phyloP scores from a whole-genome alignment of 1,140 invertebrate species.

The Drosophila suzukii region DNA sequence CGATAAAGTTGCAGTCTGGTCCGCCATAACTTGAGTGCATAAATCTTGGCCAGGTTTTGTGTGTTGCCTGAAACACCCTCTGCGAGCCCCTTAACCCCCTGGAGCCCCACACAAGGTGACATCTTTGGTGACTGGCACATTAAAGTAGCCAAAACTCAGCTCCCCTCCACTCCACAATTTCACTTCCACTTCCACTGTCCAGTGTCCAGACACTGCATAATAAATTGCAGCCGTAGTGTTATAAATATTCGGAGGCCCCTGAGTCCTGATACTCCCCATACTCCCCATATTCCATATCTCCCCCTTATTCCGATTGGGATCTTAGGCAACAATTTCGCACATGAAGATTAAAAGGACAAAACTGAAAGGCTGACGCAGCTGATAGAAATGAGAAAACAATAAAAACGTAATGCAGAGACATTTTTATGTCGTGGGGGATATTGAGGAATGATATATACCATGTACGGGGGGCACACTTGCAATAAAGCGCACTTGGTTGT shows the following conservation, averaged over 20 bases:
- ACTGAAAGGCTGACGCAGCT: slow-evolving; percentile 69
- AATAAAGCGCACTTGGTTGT: background rate
- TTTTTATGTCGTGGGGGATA: slow-evolving; percentile 11
- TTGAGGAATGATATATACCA: slow-evolving; percentile 19
- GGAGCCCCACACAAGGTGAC: slow-evolving; percentile 57
- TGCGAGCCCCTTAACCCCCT: background rate
- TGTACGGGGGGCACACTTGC: background rate
- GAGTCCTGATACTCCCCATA: background rate
- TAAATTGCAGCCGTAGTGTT: slow-evolving; percentile 78
- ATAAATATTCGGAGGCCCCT: slow-evolving; percentile 64
- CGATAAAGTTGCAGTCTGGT: slow-evolving; percentile 77
- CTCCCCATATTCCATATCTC: background rate
- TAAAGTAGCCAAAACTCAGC: slow-evolving; percentile 49
- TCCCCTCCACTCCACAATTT: slow-evolving; percentile 1
- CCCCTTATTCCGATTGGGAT: slow-evolving; percentile 59
- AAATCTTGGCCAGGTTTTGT: slow-evolving; percentile 66
- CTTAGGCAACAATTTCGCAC: slow-evolving; percentile 74
- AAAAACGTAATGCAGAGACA: slow-evolving; percentile 28
- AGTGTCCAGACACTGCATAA: slow-evolving; percentile 72
- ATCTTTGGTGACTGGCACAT: slow-evolving; percentile 71
- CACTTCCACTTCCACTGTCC: slow-evolving; percentile 2
- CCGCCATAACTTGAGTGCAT: slow-evolving; percentile 76
- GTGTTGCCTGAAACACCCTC: slow-evolving; percentile 2
- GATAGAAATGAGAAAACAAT: slow-evolving; percentile 47
- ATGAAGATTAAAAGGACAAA: slow-evolving; percentile 58